Conservation (phyloP, 2,888 invertebrate species). For the Cacoxenus indagator region DNA sequence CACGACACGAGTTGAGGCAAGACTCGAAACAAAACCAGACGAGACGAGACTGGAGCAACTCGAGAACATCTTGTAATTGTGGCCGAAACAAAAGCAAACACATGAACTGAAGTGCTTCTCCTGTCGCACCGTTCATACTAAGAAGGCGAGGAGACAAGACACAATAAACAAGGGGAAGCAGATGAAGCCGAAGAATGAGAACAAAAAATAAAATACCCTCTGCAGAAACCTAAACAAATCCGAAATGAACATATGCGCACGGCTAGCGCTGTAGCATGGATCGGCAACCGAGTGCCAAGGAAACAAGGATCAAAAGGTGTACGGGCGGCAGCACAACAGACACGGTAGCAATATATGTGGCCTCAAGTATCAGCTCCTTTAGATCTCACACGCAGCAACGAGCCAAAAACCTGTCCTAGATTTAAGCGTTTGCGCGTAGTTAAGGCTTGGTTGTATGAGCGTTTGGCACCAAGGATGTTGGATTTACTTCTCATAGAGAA, state of each 20-base stretch:
- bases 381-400: background rate
- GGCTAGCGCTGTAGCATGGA: background rate
- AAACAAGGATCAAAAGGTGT: too few relatives aligned
- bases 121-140: too few relatives aligned
- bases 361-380: too few relatives aligned
- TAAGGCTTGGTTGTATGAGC: too few relatives aligned
- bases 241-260: constrained; percentile 5
- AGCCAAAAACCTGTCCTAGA: background rate
- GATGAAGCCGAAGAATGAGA: background rate
- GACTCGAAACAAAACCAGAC: background rate
- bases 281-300: too few relatives aligned
- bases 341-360: background rate
- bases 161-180: too few relatives aligned
- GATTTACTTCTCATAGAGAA: too few relatives aligned
- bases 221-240: background rate
- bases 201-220: background rate
- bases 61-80: constrained; percentile 27
- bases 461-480: too few relatives aligned
- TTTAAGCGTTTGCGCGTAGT: background rate
- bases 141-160: too few relatives aligned
- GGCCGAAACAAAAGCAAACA: constrained; percentile 27
- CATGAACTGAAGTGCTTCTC: constrained; percentile 3
- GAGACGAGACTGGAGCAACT: constrained; percentile 8
- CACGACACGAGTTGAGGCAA: background rate
- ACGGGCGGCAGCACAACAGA: background rate